Conservation (phyloP, 2,797 vertebrate genomes). For the Spea hammondii region DNA sequence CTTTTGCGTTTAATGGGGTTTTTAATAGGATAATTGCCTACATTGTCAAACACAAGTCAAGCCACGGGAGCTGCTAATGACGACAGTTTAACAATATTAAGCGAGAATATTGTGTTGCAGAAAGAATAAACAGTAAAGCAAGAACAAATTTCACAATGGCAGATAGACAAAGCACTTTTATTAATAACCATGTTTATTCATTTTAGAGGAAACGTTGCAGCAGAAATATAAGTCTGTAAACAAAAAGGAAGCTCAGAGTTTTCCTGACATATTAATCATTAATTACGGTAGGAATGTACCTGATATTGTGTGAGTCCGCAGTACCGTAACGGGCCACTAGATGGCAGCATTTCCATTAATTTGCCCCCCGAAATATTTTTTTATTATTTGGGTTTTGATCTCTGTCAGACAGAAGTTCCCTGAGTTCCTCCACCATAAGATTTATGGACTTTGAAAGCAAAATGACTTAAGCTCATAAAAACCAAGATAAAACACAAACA, state of each 20-base stretch:
- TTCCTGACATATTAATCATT: too few species aligned
- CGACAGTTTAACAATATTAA: conserved; percentile 15
- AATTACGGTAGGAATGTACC: too few species aligned
- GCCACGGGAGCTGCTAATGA: conserved; percentile 22
- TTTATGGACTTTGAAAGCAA: conserved; percentile 51
- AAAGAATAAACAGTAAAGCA: conserved; percentile 16
- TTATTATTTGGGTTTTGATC: conserved; percentile 32
- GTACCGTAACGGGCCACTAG: conserved; percentile 57
- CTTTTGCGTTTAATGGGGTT: conserved; percentile 8
- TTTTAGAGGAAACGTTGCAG: conserved; percentile 1
- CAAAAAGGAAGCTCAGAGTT: background rate
- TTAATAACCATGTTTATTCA: conserved; percentile 16
- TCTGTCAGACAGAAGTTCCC: conserved; percentile 34
- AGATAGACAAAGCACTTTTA: conserved; percentile 27
- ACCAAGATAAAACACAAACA: conserved; percentile 44
- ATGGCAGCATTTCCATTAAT: conserved; percentile 57
- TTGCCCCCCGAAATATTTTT: background rate
- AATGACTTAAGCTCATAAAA: conserved; percentile 50
- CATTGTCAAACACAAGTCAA: conserved; percentile 37
- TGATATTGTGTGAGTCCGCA: too few species aligned
- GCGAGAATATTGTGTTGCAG: conserved; percentile 27
- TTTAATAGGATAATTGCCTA: conserved; percentile 32
- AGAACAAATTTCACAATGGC: conserved; percentile 12
- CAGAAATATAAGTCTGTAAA: conserved; percentile 12
- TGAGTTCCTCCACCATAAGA: conserved; percentile 43